phyloP scores from a whole-genome alignment of 2,797 vertebrate genomes.

The Myotis myotis region DNA sequence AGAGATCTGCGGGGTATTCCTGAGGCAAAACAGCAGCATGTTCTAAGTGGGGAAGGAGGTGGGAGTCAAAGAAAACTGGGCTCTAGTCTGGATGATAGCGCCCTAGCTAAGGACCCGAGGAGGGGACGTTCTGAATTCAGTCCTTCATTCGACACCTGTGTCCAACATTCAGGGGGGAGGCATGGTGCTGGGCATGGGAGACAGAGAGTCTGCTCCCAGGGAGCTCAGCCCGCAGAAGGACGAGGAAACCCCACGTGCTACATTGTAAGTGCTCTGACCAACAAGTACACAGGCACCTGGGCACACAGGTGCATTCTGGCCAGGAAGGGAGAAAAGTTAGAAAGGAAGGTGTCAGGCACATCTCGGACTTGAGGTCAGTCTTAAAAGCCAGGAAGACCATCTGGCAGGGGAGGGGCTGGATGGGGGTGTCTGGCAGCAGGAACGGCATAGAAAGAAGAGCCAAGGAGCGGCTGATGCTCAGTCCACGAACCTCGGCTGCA shows the following conservation, averaged over 20 bases:
- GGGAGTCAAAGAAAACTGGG: background rate
- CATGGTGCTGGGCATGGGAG: background rate
- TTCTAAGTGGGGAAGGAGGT: background rate
- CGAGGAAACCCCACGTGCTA: background rate
- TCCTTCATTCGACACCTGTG: background rate
- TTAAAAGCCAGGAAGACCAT: background rate
- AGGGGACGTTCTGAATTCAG: background rate
- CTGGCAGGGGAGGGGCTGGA: background rate
- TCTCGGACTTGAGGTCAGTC: background rate
- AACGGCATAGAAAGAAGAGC: background rate
- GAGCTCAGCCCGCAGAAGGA: background rate
- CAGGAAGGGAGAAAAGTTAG: background rate
- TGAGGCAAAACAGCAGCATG: background rate
- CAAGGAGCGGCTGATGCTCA: background rate
- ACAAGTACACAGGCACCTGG: background rate
- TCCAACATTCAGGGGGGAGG: background rate
- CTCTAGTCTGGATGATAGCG: accelerated
- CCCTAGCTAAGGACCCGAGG: background rate
- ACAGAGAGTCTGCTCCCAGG: background rate
- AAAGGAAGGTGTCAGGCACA: background rate
- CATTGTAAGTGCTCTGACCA: too few species aligned
- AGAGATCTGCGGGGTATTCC: too few species aligned
- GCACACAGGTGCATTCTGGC: background rate
- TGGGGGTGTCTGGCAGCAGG: too few species aligned
- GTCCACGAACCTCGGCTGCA: background rate